Conservation (phyloP, 2,113 vertebrate species). For the Proterorhinus semilunaris region DNA sequence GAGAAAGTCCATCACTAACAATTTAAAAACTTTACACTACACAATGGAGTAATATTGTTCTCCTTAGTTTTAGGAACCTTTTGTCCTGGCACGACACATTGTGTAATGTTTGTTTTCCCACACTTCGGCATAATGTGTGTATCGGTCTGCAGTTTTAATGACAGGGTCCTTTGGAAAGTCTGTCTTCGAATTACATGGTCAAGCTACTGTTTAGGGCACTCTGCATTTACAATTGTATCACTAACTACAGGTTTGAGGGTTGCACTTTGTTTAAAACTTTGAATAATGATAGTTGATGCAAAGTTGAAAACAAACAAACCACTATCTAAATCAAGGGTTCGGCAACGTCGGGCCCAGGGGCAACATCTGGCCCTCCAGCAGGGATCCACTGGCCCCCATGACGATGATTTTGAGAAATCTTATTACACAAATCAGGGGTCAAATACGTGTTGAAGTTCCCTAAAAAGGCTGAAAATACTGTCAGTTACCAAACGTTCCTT, state of each 20-base stretch:
- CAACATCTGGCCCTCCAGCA: no score
- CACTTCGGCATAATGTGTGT: conserved; percentile 48
- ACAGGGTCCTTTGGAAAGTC: conserved; percentile 30
- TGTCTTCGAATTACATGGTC: conserved; percentile 24
- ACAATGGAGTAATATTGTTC: background rate
- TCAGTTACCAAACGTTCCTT: no score
- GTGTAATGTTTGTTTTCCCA: conserved; percentile 46
- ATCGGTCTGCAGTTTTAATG: conserved; percentile 47
- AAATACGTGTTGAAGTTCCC: no score
- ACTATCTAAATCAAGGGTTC: no score
- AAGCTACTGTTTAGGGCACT: conserved; percentile 14
- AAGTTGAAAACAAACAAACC: background rate
- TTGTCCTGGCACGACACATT: conserved; percentile 41
- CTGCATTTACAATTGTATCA: conserved; percentile 2
- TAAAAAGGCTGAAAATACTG: no score
- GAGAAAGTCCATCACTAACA: no score
- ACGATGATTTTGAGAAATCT: no score
- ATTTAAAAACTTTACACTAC: background rate
- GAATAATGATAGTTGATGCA: background rate
- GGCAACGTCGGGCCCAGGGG: no score
- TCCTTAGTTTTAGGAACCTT: conserved; percentile 35
- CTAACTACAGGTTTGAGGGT: background rate
- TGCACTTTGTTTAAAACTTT: background rate
- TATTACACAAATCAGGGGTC: no score
- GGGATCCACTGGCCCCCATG: no score